Base-by-base conservation (phyloP, 2,797 vertebrate species). In the Capromys pilorides region DNA sequence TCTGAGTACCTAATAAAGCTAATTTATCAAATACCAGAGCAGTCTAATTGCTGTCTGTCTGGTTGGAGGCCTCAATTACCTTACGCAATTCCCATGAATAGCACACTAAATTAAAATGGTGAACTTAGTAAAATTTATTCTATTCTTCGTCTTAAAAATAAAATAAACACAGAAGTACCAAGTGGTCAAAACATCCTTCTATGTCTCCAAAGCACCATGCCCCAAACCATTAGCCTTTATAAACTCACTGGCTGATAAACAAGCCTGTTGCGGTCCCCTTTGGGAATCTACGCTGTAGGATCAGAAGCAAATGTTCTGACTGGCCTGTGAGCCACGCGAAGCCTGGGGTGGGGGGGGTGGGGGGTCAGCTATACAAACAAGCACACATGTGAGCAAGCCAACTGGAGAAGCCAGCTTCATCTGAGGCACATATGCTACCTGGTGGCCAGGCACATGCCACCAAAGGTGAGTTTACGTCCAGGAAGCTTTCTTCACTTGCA, bases 41-140 rank as follows among this genome's bases (percentile, higher is more conserved):
- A 94, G 31, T 51, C 83, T 97, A 6, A 88, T 96, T 96, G 96
- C 94, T 85, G 31, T 97, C 94, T 90, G 79, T 92, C 97, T 96
- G 93, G 96, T 90, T 95, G 96, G 79, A 96, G 69, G 83, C 96
- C 81, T 95, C 91, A 94, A 92, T 96, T 94, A 95, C 88, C 90
- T 97, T 96, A 96, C 96, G 96, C 95, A 96, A 73, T 85, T 67
- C 66, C 97, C 85, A 91, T 85, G 69, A 94, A 96, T 86, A 83
- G 73, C 87, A 96, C 90, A 78, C 57, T 93, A 95, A 96, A 95
- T 96, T 93, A 95, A 92, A 96, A 59, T 88, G 31, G 26, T 93
- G 77, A 93, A 83, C 79, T 96, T 89, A 71, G 45, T 95, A 93
- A 93, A 94, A 90, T 88, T 57, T 86, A 96, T 96, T 96, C 78